Conservation (phyloP, 2,113 vertebrate genomes). For the Ovibos moschatus region DNA sequence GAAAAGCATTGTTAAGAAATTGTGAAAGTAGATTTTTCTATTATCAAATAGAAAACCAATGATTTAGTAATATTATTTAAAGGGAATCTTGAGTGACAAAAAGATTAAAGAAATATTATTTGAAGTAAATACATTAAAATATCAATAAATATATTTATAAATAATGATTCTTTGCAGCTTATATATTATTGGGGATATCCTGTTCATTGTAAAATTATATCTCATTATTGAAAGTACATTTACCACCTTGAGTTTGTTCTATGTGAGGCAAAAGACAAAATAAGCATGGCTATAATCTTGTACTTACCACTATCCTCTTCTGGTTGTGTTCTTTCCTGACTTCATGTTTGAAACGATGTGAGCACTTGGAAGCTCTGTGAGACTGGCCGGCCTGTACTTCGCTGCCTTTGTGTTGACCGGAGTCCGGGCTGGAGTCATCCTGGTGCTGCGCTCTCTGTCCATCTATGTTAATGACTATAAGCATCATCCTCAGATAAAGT, state of each 20-base stretch:
- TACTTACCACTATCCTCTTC: background rate
- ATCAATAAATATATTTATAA: background rate
- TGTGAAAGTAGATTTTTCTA: background rate
- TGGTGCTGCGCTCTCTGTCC: background rate
- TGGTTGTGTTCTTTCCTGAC: background rate
- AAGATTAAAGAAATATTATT: background rate
- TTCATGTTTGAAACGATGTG: background rate
- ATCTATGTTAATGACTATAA: background rate
- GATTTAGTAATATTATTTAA: background rate
- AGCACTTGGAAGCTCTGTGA: background rate
- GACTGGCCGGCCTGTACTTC: slow-evolving; percentile 10
- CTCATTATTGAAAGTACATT: background rate
- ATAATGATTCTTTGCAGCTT: background rate
- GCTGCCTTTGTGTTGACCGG: background rate
- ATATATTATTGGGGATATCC: background rate
- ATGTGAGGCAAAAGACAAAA: background rate
- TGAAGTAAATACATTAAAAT: background rate
- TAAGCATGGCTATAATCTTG: background rate
- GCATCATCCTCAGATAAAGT: slow-evolving; percentile 32
- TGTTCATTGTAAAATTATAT: slow-evolving; percentile 49
- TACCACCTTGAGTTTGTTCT: background rate
- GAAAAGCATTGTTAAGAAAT: background rate
- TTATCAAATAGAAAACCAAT: background rate
- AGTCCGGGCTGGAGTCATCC: background rate
- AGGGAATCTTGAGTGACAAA: background rate